phyloP scores from a whole-genome alignment of 92 coral and sea anemone genomes.

The Porites divaricata region DNA sequence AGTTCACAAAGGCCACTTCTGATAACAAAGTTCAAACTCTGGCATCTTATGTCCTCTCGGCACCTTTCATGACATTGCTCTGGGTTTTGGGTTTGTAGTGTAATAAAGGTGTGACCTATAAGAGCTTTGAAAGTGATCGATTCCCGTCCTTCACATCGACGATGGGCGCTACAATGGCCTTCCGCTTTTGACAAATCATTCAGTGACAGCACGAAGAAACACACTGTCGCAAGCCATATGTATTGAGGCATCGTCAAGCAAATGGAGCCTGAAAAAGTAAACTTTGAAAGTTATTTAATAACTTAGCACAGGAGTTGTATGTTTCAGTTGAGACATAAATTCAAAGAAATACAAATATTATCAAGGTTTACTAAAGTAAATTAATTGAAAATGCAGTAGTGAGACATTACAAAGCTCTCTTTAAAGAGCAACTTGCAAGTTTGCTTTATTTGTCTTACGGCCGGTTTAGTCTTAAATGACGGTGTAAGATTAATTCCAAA shows the following conservation, averaged over 20 bases:
- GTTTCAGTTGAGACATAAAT: not conserved
- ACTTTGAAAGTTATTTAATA: no score
- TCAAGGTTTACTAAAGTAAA: no score
- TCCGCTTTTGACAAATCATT: not conserved
- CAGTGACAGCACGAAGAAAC: not conserved
- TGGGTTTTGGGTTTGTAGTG: not conserved
- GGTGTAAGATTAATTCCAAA: no score
- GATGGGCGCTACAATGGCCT: not conserved
- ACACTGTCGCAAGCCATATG: not conserved
- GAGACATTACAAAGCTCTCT: no score
- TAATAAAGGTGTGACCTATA: not conserved
- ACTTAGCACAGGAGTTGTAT: no score
- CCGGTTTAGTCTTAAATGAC: no score
- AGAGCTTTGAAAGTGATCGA: constrained; percentile 1
- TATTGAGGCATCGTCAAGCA: not conserved
- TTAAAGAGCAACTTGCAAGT: no score
- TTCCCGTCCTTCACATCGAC: not conserved
- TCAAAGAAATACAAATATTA: no score
- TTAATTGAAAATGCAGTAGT: no score
- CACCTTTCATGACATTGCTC: not conserved
- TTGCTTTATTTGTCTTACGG: no score
- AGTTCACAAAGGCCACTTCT: not conserved
- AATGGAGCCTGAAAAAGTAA: not conserved
- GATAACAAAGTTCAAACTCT: constrained; percentile 5
- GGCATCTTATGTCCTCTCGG: not conserved